Base-by-base conservation (phyloP, 2,888 invertebrate species). In the Venusia cambrica region DNA sequence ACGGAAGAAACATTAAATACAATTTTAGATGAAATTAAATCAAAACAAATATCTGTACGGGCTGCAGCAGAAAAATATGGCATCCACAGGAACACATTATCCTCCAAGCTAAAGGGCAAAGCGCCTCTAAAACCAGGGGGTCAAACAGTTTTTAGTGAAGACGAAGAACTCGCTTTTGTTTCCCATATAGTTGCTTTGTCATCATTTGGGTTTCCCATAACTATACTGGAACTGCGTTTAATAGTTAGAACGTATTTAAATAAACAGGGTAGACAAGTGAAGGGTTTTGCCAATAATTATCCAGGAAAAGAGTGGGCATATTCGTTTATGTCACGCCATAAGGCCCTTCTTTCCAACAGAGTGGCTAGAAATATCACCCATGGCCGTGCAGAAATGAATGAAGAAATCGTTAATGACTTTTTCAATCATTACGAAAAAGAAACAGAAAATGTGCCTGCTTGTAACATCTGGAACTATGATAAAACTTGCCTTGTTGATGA, bases 391-490 rank as follows among this genome's bases (percentile, higher is more conserved):
- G 33, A 26, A 11, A 19, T 38, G 12, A 28, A 38, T 12, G 27
- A 33, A 22, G 19, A 5, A 17, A 6, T 38, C 17, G 20, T 33
- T n/a, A 38, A 38, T 19, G 24, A 29, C 4, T 38, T 28, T 28
- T 24, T 38, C 17, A 27, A 34, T 16, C 20, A 34, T 9, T 34
- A 8, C 15, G 22, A 34, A 34, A 34, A 34, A 18, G 40, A 34
- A 14, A 30, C 12, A 5, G 25, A 16, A 27, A 17, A 20, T 9
- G 27, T 22, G 5, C 40, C 30, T 6, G 26, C 19, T 6, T 12
- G 20, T n/a, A 30, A 31, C 13, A 35, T 40, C n/a, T 40, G 30
- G 40, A 40, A 40, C 13, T 35, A 35, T 16, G 40, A 40, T 11
- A 35, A 40, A 24, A 40, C 40, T 2, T 26, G 27, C 12, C 6